Base-by-base conservation (phyloP, 1,140 invertebrate genomes). In the Littorina saxatilis region DNA sequence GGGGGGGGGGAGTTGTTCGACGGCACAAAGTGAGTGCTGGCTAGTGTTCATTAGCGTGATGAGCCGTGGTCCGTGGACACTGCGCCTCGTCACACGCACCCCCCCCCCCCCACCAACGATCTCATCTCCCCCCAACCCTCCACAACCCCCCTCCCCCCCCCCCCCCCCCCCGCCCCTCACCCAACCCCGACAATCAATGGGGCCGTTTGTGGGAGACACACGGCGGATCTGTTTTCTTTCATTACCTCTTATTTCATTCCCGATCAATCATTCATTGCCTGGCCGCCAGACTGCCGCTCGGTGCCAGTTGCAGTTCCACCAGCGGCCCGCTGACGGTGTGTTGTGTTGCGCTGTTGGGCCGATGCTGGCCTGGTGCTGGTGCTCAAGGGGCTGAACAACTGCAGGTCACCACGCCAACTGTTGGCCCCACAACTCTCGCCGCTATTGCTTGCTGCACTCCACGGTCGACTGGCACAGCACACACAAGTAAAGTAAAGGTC, bases 191-290 rank as follows among this genome's bases (percentile, higher is more conserved):
- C 13, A 68, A 68, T 68, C 66, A 32, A 68, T 68, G 66, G 32
- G 39, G 66, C 66, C 66, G 66, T 68, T 68, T 68, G 66, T 68
- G 66, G n/a, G 66, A 68, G 66, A 39, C 66, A 68, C 13, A 5
- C 27, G 1, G 66, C 23, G 66, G 66, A 68, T 68, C 66, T 68
- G 66, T 68, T 68, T 68, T 68, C 66, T 68, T 68, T 68, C 66
- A 68, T 68, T 68, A 68, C 66, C 13, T 13, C 66, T 40, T 68
- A 32, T 68, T 68, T 39, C 66, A 68, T 68, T 68, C 29, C 29
- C 7, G 66, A 68, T 68, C 66, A 68, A 68, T 68, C 66, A 68
- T 68, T 68, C 66, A 68, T 68, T 68, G 29, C 32, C 0, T 68
- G 66, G 32, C 17, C 43, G n/a, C n/a, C n/a, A n/a, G n/a, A n/a